Evolutionary conservation across 2,113 vertebrate genomes (phyloP), one percentile per base, ranked within the genome.

Genomic region (Choloepus hoffmanni): DNA sequence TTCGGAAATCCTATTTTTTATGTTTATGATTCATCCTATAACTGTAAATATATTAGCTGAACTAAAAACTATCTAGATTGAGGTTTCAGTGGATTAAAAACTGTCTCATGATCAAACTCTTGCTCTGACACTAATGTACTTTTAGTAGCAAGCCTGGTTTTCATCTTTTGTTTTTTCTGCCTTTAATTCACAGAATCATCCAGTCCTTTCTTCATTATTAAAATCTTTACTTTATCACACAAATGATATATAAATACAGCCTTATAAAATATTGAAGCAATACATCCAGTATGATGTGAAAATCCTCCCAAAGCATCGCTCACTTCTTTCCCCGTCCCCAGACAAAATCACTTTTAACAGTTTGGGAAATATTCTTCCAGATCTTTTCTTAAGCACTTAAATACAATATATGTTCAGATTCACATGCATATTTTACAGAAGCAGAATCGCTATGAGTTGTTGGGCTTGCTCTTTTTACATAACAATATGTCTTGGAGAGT

Each of bases 141-240:
- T 60, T 90, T 55, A 63, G 28, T 58, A 33, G 36, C 48, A 76
- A 65, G 14, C 43, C 72, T 90, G 12, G 2, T 92, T 94, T 95
- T 90, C 13, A 62, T 68, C n/a, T 90, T 70, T 91, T 89, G 50
- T 30, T 89, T 92, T 89, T 65, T 62, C 48, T 73, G 43, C 43
- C 33, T 73, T 92, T 89, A 60, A 63, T 85, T 92, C 50, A 70
- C 72, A 76, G 67, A 79, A 50, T 85, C 70, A 92, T 62, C 26
- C 36, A 74, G 12, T 68, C 55, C 50, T 88, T 90, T 87, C 28
- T 85, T 88, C 78, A 77, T 83, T 81, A 60, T 43, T 78, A 78
- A 74, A 36, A 55, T 58, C n/a, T 58, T 92, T 70, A 43, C 70
- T 48, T 60, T 76, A 58, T 58, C 15, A 58, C 15, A 53, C 21